Conservation (phyloP, 2,113 vertebrate genomes). For the Agapornis roseicollis region DNA sequence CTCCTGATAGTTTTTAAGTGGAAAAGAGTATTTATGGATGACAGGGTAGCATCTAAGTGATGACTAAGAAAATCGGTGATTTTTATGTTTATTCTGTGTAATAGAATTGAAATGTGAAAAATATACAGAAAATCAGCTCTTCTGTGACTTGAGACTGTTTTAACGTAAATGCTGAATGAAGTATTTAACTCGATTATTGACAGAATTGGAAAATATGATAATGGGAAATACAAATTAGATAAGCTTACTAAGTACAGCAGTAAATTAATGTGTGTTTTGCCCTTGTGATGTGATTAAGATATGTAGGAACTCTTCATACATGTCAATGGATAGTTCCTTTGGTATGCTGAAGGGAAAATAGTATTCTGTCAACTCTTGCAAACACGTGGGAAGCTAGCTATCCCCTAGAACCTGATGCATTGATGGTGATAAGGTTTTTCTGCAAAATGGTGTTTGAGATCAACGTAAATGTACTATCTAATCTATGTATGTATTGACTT, state of each 20-base stretch:
- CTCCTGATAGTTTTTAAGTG: neutral
- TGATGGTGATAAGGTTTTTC: neutral
- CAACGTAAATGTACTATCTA: neutral
- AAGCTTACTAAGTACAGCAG: neutral
- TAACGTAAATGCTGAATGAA: neutral
- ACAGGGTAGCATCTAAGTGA: neutral
- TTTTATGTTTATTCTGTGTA: neutral
- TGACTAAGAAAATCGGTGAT: neutral
- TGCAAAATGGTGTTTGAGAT: neutral
- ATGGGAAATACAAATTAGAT: neutral
- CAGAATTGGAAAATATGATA: neutral
- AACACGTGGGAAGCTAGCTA: neutral
- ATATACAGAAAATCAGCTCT: neutral
- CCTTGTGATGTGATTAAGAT: neutral
- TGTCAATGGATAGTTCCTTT: neutral
- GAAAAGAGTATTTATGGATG: neutral
- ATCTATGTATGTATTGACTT: neutral
- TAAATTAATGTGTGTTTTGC: neutral
- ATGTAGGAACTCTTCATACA: fast-evolving
- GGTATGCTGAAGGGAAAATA: neutral
- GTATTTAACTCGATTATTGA: neutral
- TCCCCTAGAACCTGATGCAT: neutral
- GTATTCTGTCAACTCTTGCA: neutral
- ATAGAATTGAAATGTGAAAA: neutral
- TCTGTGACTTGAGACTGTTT: neutral